These are phyloP conservation scores for Slavum lentiscoides DNA, from an alignment of 2,888 invertebrate genomes.

Conservation along the genomic window DNA sequence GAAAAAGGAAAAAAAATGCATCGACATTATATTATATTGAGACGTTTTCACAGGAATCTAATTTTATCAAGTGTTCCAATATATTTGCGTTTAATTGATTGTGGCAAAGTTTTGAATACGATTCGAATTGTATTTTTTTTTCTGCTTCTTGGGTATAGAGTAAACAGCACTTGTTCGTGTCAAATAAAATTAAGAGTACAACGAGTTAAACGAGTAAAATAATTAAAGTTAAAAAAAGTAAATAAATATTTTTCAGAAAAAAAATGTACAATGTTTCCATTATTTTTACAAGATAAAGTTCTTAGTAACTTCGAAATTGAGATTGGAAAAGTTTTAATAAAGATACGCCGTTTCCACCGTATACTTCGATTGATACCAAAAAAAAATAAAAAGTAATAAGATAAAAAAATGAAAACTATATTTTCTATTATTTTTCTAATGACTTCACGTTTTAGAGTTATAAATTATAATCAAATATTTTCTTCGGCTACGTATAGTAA, in stretches of 20 bases:
- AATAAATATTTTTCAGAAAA: conserved; percentile 19
- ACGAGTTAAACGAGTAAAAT: conserved; percentile 22
- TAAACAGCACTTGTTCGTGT: background rate
- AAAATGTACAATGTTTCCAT: conserved; percentile 22
- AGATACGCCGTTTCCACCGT: background rate
- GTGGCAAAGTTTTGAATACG: background rate
- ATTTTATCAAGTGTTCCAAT: no score
- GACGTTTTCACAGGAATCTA: no score
- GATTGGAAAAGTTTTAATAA: conserved; percentile 44
- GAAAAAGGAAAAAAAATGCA: no score
- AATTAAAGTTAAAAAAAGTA: conserved; percentile 44
- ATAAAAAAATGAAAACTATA: no score
- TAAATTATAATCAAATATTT: no score
- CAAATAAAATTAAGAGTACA: conserved; percentile 32
- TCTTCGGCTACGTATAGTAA: no score
- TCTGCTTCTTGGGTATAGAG: background rate
- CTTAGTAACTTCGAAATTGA: conserved; percentile 30
- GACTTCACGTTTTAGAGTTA: no score
- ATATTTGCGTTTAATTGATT: background rate
- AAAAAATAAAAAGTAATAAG: conserved; percentile 3
- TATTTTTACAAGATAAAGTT: conserved; percentile 32
- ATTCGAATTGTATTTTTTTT: conserved; percentile 14
- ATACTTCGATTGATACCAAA: conserved; percentile 2
- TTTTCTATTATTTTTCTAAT: no score
- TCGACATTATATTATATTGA: no score